A percentile compares a stretch with the other conserved stretches of the same genome.
Evolutionary conservation across 1,140 invertebrate genomes (phyloP).

Genomic region (Carposina sasakii): DNA sequence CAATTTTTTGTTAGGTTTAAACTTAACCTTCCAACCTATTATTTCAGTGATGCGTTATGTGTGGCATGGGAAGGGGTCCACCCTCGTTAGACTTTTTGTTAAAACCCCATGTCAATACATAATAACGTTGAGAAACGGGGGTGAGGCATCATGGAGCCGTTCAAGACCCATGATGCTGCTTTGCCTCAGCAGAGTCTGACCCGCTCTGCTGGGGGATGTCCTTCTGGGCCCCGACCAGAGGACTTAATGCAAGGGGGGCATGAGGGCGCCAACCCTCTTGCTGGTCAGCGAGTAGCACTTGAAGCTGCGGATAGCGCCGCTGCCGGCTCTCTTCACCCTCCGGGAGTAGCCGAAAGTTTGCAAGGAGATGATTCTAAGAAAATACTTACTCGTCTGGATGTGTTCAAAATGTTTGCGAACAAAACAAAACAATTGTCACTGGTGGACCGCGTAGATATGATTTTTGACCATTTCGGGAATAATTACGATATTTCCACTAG

Average conservation of each 20-base stretch:
- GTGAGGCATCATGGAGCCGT: slow-evolving; percentile 11
- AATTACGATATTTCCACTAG: no score
- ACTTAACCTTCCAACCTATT: no score
- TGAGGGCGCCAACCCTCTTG: slow-evolving; percentile 13
- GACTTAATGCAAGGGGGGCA: slow-evolving; percentile 12
- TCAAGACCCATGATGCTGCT: slow-evolving; percentile 10
- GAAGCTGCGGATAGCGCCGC: not conserved
- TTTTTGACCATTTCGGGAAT: no score
- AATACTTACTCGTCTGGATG: no score
- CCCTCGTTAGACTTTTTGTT: slow-evolving; percentile 10
- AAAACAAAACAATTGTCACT: no score
- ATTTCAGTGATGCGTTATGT: slow-evolving; percentile 1
- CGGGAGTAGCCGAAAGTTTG: no score
- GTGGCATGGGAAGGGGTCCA: slow-evolving; percentile 12
- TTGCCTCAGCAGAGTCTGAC: slow-evolving; percentile 14
- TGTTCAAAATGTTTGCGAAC: no score
- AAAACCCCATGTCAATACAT: slow-evolving; percentile 10
- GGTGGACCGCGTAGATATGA: no score
- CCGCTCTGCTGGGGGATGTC: slow-evolving; percentile 14
- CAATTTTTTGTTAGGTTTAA: no score
- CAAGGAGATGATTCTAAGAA: no score
- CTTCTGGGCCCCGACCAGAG: slow-evolving; percentile 8
- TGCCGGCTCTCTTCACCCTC: not conserved
- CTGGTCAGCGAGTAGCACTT: slow-evolving; percentile 13
- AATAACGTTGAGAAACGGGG: slow-evolving; percentile 2